Base-by-base conservation (phyloP, 2,113 vertebrate genomes). In the Hippoglossus stenolepis region DNA sequence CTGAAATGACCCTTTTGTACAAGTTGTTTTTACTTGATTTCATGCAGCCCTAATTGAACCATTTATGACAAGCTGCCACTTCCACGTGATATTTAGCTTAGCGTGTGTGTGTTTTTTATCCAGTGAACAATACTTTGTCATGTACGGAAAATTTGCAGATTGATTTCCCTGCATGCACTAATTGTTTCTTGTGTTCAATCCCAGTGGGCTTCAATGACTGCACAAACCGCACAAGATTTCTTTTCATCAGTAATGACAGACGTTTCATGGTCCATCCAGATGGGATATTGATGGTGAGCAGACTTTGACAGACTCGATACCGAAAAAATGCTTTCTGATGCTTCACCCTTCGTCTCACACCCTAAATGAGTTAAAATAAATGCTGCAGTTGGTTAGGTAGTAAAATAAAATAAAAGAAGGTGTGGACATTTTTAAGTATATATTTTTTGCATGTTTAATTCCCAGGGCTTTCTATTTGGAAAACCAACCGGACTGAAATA, bases 201-300 rank as follows among this genome's bases (percentile, higher is more conserved):
- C 0, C 71, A 95, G 94, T 94, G 72, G 67, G n/a, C 59, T 92
- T 94, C 62, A 73, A 67, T 10, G 88, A 90, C 83, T 94, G 93
- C 58, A 81, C 80, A 2, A 79, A 64, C 20, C 90, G 70, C 18
- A 68, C 10, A 0, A 51, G n/a, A 7, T 79, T 85, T 14, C 2
- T 31, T 2, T 91, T 92, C 28, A 20, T 5, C 3, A 83, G 77
- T 0, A 64, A 64, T 8, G 84, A 93, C 80, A 62, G 9, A 1
- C 84, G 80, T 15, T 93, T 95, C 83, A 2, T 8, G 2, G 84
- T 94, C 2, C 66, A 83, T 4, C 26, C 61, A 1, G 86, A 94
- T n/a, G 93, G 93, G 0, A 17, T 53, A 0, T 23, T 95, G 23
- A 80, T 23, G 47, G 76, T 94, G 49, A 91, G 91, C 84, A 47